Conservation (phyloP, 2,797 vertebrate genomes). For the Oryzias sinensis region DNA sequence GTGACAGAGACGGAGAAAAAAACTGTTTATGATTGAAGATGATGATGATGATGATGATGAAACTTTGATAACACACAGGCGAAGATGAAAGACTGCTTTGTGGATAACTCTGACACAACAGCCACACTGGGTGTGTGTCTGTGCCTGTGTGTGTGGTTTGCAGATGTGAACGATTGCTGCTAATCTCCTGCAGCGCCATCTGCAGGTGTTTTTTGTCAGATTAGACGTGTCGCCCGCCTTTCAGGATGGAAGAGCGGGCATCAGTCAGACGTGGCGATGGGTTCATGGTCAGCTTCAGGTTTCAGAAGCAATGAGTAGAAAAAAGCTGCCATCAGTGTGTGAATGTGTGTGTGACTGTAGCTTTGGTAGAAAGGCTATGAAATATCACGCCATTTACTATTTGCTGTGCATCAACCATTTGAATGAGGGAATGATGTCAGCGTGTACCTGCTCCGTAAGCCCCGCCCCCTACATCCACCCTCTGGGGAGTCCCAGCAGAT, state of each 20-base stretch:
- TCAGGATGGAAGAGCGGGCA: slow-evolving; percentile 18
- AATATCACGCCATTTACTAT: too few species aligned
- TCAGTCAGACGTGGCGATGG: too few species aligned
- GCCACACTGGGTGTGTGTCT: slow-evolving; percentile 20
- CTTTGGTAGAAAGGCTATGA: too few species aligned
- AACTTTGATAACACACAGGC: too few species aligned
- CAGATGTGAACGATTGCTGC: slow-evolving; percentile 60
- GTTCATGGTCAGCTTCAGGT: too few species aligned
- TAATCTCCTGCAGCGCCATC: slow-evolving; percentile 64
- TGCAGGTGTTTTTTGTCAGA: slow-evolving; percentile 66
- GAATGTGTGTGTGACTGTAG: slow-evolving; percentile 1
- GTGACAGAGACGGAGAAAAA: too few species aligned
- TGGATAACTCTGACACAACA: too few species aligned
- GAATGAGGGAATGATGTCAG: background rate
- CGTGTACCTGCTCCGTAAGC: background rate
- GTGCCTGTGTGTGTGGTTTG: slow-evolving; percentile 13
- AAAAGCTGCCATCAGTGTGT: too few species aligned
- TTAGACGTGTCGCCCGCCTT: slow-evolving; percentile 43
- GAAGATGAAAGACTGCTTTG: too few species aligned
- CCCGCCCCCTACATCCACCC: slow-evolving; percentile 36
- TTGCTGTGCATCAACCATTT: background rate
- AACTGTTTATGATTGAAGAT: too few species aligned
- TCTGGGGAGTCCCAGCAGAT: slow-evolving; percentile 56
- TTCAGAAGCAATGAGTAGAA: too few species aligned
- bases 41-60: too few species aligned